Conservation (phyloP, 2,888 invertebrate genomes). For the Tuberolachnus salignus region DNA sequence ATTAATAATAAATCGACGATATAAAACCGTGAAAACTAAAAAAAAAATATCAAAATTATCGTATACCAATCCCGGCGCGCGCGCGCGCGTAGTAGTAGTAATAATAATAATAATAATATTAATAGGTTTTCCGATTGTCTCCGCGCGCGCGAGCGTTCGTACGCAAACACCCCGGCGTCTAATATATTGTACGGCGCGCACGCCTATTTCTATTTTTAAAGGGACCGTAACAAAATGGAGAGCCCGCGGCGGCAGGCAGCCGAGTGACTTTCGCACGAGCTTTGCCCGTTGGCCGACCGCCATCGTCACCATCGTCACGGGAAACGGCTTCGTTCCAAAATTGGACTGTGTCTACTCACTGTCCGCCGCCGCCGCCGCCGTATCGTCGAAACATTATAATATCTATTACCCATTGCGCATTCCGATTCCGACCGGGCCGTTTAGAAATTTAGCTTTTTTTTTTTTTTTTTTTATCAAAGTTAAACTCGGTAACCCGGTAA, state of each 20-base stretch:
- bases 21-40: too few relatives aligned
- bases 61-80: not conserved
- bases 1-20: not conserved
- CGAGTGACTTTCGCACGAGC: constrained; percentile 25
- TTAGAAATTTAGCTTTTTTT: too few relatives aligned
- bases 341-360: not conserved
- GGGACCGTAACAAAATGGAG: not conserved
- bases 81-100: too few relatives aligned
- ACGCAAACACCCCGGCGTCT: not conserved
- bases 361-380: too few relatives aligned
- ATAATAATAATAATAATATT: too few relatives aligned
- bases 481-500: too few relatives aligned
- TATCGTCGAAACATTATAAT: too few relatives aligned
- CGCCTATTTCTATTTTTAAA: constrained; percentile 24
- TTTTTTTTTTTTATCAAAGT: too few relatives aligned
- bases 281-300: constrained; percentile 5
- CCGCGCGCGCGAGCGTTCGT: not conserved
- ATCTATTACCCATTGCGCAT: too few relatives aligned
- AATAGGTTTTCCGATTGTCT: constrained; percentile 11
- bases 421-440: too few relatives aligned
- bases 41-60: too few relatives aligned
- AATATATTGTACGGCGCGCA: too few relatives aligned
- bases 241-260: not conserved
- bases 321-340: constrained; percentile 24
- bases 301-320: not conserved